These are phyloP conservation scores for Varecia variegata DNA, from an alignment of 2,797 vertebrate species.

Conservation along the genomic window DNA sequence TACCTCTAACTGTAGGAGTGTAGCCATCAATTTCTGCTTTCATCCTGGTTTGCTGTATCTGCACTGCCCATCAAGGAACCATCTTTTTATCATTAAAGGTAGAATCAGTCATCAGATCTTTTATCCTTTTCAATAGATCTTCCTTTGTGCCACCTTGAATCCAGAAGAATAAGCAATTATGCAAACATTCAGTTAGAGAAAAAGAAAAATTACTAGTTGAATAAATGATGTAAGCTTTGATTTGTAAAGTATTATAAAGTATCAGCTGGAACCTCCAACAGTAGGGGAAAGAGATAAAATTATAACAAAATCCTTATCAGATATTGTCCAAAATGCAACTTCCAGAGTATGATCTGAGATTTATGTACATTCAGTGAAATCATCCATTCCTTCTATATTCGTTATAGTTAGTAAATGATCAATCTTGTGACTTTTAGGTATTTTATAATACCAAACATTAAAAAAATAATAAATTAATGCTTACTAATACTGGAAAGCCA, in stretches of 20 bases:
- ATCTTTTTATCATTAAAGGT: slow-evolving; percentile 14
- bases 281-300: slow-evolving; percentile 1
- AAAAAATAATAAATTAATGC: slow-evolving; percentile 39
- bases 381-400: background rate
- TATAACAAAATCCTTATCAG: background rate
- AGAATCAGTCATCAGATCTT: slow-evolving; percentile 23
- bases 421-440: background rate
- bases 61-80: background rate
- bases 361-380: background rate
- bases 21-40: background rate
- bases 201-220: slow-evolving; percentile 39
- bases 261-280: background rate
- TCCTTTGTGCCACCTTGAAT: background rate
- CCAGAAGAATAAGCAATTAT: slow-evolving; percentile 33
- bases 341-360: background rate
- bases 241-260: background rate
- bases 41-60: background rate
- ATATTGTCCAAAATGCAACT: background rate
- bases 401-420: background rate
- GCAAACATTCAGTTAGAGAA: background rate
- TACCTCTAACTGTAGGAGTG: background rate
- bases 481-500: background rate
- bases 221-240: slow-evolving; percentile 22
- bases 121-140: background rate
- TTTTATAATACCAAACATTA: slow-evolving; percentile 37